These are phyloP conservation scores for Fopius arisanus DNA, from an alignment of 1,140 invertebrate genomes.

Conservation along the genomic window DNA sequence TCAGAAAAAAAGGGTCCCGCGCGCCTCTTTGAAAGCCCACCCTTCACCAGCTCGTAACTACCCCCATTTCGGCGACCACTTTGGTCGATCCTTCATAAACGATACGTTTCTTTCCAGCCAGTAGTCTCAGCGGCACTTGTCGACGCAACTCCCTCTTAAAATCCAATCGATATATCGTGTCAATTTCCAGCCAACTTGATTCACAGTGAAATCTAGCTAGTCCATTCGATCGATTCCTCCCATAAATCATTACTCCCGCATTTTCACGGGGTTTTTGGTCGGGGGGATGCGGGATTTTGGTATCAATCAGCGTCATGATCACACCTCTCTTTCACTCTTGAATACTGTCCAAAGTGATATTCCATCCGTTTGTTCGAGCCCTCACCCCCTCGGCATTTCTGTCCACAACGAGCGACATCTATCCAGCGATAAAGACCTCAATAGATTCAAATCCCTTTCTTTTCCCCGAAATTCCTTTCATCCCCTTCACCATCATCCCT, in stretches of 20 bases:
- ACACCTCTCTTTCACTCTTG: neutral
- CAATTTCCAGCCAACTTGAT: neutral
- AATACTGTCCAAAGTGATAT: neutral
- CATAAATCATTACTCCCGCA: neutral
- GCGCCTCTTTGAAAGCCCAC: neutral
- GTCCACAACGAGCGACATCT: constrained; percentile 11
- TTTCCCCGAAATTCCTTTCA: constrained; percentile 6
- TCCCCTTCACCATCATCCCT: neutral
- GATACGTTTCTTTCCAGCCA: neutral
- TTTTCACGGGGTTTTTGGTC: neutral
- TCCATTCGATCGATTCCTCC: neutral
- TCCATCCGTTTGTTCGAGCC: neutral
- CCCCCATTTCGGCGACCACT: constrained; percentile 24
- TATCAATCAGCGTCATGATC: constrained; percentile 8
- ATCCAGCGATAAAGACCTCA: constrained; percentile 6
- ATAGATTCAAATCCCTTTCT: constrained; percentile 5
- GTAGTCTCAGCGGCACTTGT: neutral
- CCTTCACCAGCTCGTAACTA: constrained; percentile 24
- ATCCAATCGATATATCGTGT: neutral
- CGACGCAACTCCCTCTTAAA: neutral
- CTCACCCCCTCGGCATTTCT: neutral
- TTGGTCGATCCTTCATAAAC: constrained; percentile 25
- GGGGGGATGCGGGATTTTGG: neutral
- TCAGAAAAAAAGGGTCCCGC: neutral
- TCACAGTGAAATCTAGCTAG: too few relatives aligned